Evolutionary conservation across 2,888 invertebrate species (phyloP), one percentile per base, ranked within the genome.

Genomic region (Aquatica leii): DNA sequence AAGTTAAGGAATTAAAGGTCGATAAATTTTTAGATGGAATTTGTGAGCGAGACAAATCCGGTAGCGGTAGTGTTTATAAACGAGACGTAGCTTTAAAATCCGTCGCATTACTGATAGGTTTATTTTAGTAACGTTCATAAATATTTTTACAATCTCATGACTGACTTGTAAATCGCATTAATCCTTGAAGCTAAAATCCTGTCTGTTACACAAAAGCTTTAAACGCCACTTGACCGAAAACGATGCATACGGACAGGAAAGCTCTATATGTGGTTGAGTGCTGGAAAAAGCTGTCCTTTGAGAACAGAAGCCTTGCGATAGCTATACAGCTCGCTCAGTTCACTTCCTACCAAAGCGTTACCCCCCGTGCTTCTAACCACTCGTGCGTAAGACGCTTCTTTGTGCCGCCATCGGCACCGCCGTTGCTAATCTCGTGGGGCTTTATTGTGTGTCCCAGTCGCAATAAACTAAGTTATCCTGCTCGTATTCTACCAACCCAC

Each of bases 391-490:
- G 64, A 64, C 56, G 60, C 60, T 64, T 64, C 64, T 64, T 64
- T 64, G 64, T 64, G 64, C 59, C 64, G 60, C 64, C 64, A 64
- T 64, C 64, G 64, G 64, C 64, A 64, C 64, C 60, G 59, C 60
- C 59, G 64, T 50, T 60, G 64, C 59, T 64, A 64, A 64, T 64
- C 64, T 64, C 64, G 64, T 64, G 64, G 64, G 64, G 64, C 64
- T 64, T 64, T 64, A 64, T 64, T 64, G 64, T 64, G 54, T 64
- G 64, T 64, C 64, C 64, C 64, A 56, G 60, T 59, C 59, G 64
- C 64, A 64, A 64, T 64, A 64, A 64, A 64, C 64, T 64, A 64
- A 64, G 64, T 64, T 64, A 64, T 64, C 64, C 64, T 59, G 59
- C 64, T 59, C 48, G 64, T 60, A 64, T 64, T 64, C 59, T 56